Conservation (phyloP, 2,113 vertebrate genomes). For the Nothoprocta perdicaria region DNA sequence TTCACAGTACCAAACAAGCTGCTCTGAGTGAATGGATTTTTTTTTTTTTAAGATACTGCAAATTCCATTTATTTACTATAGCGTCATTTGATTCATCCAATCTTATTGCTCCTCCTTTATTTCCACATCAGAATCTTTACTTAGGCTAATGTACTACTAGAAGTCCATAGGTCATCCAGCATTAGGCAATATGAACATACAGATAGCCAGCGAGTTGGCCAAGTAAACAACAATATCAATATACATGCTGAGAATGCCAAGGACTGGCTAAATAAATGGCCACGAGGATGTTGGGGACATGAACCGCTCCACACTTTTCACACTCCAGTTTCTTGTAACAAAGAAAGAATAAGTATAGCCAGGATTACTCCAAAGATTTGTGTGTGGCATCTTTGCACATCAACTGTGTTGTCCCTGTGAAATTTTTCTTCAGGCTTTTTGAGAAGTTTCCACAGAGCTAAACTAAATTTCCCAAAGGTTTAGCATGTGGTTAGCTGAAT, state of each 20-base stretch:
- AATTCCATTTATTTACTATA: background rate
- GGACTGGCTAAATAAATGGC: rapidly evolving
- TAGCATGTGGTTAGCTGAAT: background rate
- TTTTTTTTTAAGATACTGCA: background rate
- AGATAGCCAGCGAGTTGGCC: background rate
- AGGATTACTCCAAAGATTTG: background rate
- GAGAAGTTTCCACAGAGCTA: background rate
- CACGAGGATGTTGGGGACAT: background rate
- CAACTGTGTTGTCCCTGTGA: background rate
- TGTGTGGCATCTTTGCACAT: background rate
- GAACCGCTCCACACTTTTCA: background rate
- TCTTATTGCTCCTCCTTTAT: background rate
- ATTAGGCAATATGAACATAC: background rate
- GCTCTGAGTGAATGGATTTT: too few relatives aligned
- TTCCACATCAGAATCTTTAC: background rate
- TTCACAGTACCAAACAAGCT: background rate
- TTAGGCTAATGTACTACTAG: background rate
- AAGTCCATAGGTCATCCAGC: background rate
- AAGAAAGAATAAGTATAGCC: background rate
- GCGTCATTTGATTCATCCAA: background rate
- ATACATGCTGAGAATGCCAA: background rate
- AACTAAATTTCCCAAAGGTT: background rate
- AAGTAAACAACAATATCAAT: background rate
- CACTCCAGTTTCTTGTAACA: background rate
- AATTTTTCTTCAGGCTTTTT: background rate